Evolutionary conservation across 2,797 vertebrate genomes (phyloP), one percentile per base, ranked within the genome.

Genomic region (Thunnus albacares): DNA sequence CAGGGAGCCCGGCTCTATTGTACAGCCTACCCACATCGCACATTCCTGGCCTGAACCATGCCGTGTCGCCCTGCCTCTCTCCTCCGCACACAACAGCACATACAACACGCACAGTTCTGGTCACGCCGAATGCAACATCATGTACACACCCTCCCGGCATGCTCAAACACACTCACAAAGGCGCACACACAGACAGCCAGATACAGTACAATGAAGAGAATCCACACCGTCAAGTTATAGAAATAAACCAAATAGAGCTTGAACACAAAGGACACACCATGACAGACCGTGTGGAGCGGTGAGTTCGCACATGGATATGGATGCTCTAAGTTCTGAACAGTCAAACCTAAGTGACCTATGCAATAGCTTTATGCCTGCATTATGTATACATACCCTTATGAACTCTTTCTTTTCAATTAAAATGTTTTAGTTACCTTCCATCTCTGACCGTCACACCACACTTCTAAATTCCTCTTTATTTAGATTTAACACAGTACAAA

Each of bases 1-100:
- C 88, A 86, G 92, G 93, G 91, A 93, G 93, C 88, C 90, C 60
- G 66, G 81, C 71, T 87, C 93, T 88, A 94, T 94, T 95, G 93
- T 95, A 75, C 80, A 77, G 91, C 85, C 90, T 83, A 90, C 89
- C 89, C 91, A 91, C 89, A 52, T 85, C 71, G 88, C 87, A 92
- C 92, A 94, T 94, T 95, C 92, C 94, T 89, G 90, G 66, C 62
- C 83, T 75, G 86, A 79, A 91, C 80, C 90, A 89, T 79, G 82
- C 80, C 70, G 71, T 75, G 80, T 80, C 73, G 73, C 82, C 52
- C 62, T 75, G 79, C 71, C 80, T 64, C 83, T 47, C 71, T 66
- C 61, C 75, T 78, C 75, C 30, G 33, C 72, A 71, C 87, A 83
- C 80, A 89, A 64, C 64, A 58, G 51, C 75, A 80, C 80, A 83